These are phyloP conservation scores for Tyto alba DNA, from an alignment of 2,113 vertebrate genomes.

Conservation along the genomic window DNA sequence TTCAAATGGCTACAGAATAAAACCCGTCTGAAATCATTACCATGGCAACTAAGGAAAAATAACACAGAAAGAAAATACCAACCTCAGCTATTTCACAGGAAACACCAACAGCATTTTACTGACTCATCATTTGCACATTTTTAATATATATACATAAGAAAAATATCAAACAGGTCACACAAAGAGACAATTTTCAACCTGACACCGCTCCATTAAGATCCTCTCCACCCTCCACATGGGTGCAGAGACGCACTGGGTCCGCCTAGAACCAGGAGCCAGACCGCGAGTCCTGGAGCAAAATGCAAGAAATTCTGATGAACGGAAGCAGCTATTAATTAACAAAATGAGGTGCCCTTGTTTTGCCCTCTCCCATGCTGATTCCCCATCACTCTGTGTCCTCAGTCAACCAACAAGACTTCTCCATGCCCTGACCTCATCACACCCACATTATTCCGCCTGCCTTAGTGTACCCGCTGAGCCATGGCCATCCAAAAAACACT, in stretches of 20 bases:
- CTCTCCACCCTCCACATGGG: neutral
- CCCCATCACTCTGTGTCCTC: neutral
- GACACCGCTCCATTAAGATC: neutral
- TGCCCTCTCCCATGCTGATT: neutral
- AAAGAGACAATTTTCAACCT: neutral
- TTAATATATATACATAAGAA: conserved; percentile 13
- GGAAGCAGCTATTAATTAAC: neutral
- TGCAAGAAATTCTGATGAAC: neutral
- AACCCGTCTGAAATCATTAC: conserved; percentile 51
- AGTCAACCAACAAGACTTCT: neutral
- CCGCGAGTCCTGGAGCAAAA: neutral
- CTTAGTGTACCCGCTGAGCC: neutral
- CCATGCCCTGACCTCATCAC: neutral
- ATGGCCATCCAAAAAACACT: neutral
- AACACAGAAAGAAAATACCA: conserved; percentile 42
- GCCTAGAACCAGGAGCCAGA: neutral
- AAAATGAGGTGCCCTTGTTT: neutral
- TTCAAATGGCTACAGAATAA: conserved; percentile 27
- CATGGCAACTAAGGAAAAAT: conserved; percentile 64
- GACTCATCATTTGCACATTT: conserved; percentile 61
- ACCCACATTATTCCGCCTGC: neutral
- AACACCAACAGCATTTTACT: conserved; percentile 58
- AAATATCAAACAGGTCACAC: neutral
- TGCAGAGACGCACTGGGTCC: neutral
- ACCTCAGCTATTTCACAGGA: conserved; percentile 66